These are phyloP conservation scores for Drosophila prolongata DNA, from an alignment of 2,888 invertebrate species.

Conservation along the genomic window DNA sequence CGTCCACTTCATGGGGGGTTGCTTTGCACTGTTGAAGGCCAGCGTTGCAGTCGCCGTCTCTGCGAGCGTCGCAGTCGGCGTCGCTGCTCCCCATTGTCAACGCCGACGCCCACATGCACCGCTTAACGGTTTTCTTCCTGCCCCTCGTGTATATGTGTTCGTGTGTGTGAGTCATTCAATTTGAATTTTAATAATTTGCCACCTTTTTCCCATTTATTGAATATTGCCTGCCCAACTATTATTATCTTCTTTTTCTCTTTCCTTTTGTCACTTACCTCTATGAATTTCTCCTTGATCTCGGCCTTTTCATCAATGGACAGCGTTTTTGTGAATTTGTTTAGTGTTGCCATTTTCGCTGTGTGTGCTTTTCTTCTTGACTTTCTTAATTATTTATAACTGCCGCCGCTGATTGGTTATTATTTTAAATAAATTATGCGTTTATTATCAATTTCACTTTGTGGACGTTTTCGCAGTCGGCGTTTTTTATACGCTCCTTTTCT, in stretches of 20 bases:
- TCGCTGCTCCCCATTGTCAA: slow-evolving; percentile 38
- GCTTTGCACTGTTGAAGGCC: slow-evolving; percentile 68
- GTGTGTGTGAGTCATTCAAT: slow-evolving; percentile 67
- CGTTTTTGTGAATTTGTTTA: slow-evolving; percentile 83
- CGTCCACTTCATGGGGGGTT: slow-evolving; percentile 70
- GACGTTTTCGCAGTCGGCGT: slow-evolving; percentile 47
- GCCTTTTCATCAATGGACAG: slow-evolving; percentile 87
- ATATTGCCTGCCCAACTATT: slow-evolving; percentile 7
- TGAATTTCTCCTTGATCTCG: slow-evolving; percentile 91
- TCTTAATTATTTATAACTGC: slow-evolving; percentile 44
- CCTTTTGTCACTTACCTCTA: slow-evolving; percentile 86
- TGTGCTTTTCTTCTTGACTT: slow-evolving; percentile 37
- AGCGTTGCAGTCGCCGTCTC: slow-evolving; percentile 42
- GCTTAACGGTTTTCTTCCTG: slow-evolving; percentile 52
- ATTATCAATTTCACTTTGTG: slow-evolving; percentile 71
- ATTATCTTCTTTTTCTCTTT: slow-evolving; percentile 12
- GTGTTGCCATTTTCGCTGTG: slow-evolving; percentile 73
- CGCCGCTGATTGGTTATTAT: slow-evolving; percentile 43
- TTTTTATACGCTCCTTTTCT: slow-evolving; percentile 47
- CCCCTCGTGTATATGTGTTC: slow-evolving; percentile 11
- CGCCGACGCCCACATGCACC: slow-evolving; percentile 73
- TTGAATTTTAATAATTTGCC: slow-evolving; percentile 50
- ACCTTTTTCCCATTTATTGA: slow-evolving; percentile 35
- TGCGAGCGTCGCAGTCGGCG: slow-evolving; percentile 36
- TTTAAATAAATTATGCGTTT: slow-evolving; percentile 69